phyloP scores from a whole-genome alignment of 2,888 invertebrate genomes.

The Chalcis sispes region DNA sequence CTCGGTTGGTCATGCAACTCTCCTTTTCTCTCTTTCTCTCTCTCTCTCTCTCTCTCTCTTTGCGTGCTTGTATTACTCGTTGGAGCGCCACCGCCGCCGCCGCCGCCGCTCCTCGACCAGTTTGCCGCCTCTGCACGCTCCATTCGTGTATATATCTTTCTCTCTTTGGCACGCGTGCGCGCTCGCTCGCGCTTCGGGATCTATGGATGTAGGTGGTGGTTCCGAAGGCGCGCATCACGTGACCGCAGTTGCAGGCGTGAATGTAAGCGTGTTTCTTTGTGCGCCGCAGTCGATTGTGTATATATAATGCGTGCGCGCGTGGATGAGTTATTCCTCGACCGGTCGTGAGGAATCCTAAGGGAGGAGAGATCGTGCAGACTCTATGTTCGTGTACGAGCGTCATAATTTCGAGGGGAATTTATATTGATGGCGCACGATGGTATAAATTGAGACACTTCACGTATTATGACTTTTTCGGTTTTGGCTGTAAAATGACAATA shows the following conservation, averaged over 20 bases:
- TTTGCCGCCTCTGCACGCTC: slow-evolving; percentile 49
- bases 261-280: not conserved
- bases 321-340: too few relatives aligned
- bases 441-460: too few relatives aligned
- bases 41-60: not conserved
- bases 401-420: not conserved
- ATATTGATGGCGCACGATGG: too few relatives aligned
- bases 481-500: too few relatives aligned
- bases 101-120: slow-evolving; percentile 52
- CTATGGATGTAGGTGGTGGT: slow-evolving; percentile 2
- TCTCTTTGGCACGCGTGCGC: not conserved
- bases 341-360: too few relatives aligned
- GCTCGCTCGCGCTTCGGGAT: not conserved
- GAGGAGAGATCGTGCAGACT: too few relatives aligned
- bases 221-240: slow-evolving; percentile 2
- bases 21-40: not conserved
- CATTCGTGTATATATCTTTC: too few relatives aligned
- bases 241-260: not conserved
- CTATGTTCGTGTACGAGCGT: too few relatives aligned
- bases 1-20: not conserved
- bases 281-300: too few relatives aligned
- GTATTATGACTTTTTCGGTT: too few relatives aligned
- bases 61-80: not conserved
- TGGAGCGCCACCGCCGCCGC: slow-evolving; percentile 5
- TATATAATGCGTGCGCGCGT: too few relatives aligned